Evolutionary conservation across 2,113 vertebrate genomes (phyloP).

Genomic region (Harpagus bidentatus): DNA sequence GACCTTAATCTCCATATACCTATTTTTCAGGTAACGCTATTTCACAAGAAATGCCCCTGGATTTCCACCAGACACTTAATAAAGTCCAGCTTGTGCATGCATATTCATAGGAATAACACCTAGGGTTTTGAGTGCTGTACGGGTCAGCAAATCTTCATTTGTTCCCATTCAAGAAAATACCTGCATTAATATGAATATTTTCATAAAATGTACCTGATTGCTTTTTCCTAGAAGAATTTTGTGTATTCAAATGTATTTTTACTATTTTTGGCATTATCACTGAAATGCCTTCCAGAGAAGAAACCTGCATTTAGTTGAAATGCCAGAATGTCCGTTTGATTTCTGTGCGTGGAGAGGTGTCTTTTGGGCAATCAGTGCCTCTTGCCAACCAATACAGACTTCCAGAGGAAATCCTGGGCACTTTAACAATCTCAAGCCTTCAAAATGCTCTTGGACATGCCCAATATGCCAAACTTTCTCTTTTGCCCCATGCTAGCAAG

Average conservation of each 20-base stretch:
- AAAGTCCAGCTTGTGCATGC: background rate
- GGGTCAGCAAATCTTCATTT: background rate
- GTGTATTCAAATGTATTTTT: background rate
- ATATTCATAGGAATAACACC: background rate
- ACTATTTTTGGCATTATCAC: background rate
- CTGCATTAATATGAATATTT: background rate
- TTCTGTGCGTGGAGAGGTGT: background rate
- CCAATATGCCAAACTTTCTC: background rate
- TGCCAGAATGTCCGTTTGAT: background rate
- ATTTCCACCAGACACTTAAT: background rate
- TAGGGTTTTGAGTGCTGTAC: background rate
- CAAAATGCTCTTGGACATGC: background rate
- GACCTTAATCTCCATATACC: accelerated
- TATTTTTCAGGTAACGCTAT: background rate
- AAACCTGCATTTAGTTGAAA: background rate
- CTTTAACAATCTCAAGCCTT: background rate
- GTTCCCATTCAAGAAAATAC: background rate
- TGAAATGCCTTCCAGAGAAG: background rate
- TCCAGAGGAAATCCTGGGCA: background rate
- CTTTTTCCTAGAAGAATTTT: background rate
- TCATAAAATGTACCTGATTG: background rate
- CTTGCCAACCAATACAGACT: background rate
- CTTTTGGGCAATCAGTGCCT: background rate
- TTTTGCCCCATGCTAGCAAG: background rate
- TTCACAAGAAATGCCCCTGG: background rate